phyloP scores from a whole-genome alignment of 2,888 invertebrate genomes.

The Balanococcus diminutus region DNA sequence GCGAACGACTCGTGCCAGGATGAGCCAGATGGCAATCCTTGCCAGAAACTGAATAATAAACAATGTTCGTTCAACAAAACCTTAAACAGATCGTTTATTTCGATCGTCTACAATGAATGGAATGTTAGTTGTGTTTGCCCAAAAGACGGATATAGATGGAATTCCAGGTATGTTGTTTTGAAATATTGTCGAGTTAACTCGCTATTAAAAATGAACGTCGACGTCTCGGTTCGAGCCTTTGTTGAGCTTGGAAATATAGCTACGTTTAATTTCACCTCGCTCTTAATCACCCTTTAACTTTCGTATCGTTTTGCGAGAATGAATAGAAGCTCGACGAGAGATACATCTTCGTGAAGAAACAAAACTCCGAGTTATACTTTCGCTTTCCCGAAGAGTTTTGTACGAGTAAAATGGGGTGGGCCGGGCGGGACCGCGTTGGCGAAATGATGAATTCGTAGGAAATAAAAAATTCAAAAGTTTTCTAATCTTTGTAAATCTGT shows the following conservation, averaged over 20 bases:
- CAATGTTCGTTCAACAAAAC: constrained; percentile 62
- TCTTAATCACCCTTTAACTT: not conserved
- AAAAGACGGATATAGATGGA: constrained; percentile 66
- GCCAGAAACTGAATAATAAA: constrained; percentile 58
- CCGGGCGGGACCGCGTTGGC: too few relatives aligned
- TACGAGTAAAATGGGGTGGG: not conserved
- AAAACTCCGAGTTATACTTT: not conserved
- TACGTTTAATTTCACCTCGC: not conserved
- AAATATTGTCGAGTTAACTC: not conserved
- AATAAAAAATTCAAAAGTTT: not conserved
- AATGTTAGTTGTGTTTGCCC: constrained; percentile 69
- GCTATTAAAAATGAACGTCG: not conserved
- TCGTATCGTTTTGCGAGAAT: not conserved
- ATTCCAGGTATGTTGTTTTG: constrained; percentile 63
- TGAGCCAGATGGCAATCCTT: constrained; percentile 26
- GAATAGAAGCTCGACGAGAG: not conserved
- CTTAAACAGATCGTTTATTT: constrained; percentile 64
- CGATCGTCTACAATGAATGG: constrained; percentile 67
- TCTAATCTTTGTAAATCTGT: not conserved
- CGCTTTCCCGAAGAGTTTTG: not conserved
- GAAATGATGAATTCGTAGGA: not conserved
- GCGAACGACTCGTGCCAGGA: not conserved
- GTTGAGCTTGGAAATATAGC: not conserved
- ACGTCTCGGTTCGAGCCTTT: not conserved
- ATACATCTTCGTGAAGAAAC: not conserved